phyloP scores from a whole-genome alignment of 2,113 vertebrate species.

The Alexandromys fortis region DNA sequence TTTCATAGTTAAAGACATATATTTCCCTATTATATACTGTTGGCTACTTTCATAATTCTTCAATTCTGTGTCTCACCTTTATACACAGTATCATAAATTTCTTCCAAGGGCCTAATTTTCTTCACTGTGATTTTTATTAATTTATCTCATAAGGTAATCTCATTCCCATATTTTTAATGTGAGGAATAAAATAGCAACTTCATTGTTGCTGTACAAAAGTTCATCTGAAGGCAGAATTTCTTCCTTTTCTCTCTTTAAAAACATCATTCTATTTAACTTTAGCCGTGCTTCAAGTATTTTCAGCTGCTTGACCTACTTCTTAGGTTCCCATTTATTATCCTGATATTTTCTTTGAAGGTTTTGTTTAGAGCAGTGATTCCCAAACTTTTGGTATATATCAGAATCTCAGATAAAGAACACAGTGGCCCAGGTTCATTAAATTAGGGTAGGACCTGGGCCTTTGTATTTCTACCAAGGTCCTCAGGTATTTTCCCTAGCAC shows the following conservation, averaged over 20 bases:
- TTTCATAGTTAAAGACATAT: not conserved
- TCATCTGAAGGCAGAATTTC: not conserved
- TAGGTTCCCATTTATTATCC: conserved; percentile 33
- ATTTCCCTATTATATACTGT: not conserved
- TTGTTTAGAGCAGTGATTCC: conserved; percentile 32
- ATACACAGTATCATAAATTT: not conserved
- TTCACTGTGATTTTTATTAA: conserved; percentile 55
- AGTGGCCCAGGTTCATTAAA: not conserved
- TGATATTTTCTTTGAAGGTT: conserved; percentile 42
- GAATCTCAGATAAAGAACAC: conserved; percentile 7
- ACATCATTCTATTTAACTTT: not conserved
- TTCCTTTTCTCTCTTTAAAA: conserved; percentile 40
- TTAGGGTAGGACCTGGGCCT: not conserved
- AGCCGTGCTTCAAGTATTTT: conserved; percentile 53
- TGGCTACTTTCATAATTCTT: conserved; percentile 37
- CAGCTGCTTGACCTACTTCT: conserved; percentile 20
- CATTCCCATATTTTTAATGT: conserved; percentile 49
- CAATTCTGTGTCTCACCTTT: not conserved
- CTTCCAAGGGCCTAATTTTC: not conserved
- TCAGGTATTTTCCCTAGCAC: not conserved
- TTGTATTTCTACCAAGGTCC: conserved; percentile 38
- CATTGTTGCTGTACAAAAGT: not conserved
- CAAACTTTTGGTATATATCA: conserved; percentile 34
- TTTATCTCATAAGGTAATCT: conserved; percentile 40
- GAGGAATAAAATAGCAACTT: conserved; percentile 4